Percentiles rank a stretch among this genome's conserved stretches.
Evolutionary conservation across 2,888 invertebrate species (phyloP).

Genomic region (Carterocephalus palaemon): DNA sequence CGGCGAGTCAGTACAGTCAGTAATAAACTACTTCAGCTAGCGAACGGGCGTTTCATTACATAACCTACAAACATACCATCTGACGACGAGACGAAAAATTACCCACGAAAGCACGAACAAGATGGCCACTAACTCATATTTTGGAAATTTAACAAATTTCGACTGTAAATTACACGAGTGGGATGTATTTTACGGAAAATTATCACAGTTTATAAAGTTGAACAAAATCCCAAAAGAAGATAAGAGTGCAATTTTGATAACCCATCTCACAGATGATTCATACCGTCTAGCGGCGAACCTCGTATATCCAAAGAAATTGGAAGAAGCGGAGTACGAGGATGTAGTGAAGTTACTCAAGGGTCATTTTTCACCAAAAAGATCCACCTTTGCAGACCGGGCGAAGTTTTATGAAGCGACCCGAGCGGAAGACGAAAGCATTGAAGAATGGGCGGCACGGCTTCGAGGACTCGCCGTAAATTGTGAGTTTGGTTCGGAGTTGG

Average conservation of each 20-base stretch:
- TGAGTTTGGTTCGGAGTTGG: constrained; percentile 25
- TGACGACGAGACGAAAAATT: too few relatives aligned
- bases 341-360: constrained; percentile 12
- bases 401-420: constrained; percentile 31
- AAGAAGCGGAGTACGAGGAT: constrained; percentile 9
- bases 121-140: too few relatives aligned
- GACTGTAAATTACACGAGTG: background rate
- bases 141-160: constrained; percentile 4
- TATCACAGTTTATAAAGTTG: constrained; percentile 25
- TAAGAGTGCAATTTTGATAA: constrained; percentile 24
- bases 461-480: constrained; percentile 28
- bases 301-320: constrained; percentile 22
- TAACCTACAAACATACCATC: too few relatives aligned
- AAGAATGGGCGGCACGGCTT: constrained; percentile 31
- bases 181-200: constrained; percentile 2
- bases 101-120: too few relatives aligned
- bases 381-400: constrained; percentile 29
- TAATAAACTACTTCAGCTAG: too few relatives aligned
- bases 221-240: constrained; percentile 12
- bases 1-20: too few relatives aligned
- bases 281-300: constrained; percentile 27
- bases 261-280: constrained; percentile 28
- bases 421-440: constrained; percentile 24
- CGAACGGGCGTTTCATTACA: too few relatives aligned
- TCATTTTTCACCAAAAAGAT: constrained; percentile 31